These are phyloP conservation scores for Drosophila hydei DNA, from an alignment of 1,140 invertebrate species.

Conservation along the genomic window DNA sequence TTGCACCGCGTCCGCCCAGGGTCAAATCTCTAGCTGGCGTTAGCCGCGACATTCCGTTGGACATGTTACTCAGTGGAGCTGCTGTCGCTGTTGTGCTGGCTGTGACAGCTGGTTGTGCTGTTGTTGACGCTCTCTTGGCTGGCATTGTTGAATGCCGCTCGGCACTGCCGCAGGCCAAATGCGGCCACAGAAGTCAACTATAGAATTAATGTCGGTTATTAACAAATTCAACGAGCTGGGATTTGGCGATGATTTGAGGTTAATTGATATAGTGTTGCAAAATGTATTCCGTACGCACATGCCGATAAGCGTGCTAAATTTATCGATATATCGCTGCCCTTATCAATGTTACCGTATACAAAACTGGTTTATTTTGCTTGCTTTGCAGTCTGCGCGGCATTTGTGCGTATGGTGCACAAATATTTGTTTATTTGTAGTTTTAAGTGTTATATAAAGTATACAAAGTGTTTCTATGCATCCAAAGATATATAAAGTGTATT, in stretches of 20 bases:
- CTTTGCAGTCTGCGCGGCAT: not conserved
- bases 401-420: not conserved
- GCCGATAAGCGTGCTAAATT: slow-evolving; percentile 14
- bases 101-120: slow-evolving; percentile 23
- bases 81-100: slow-evolving; percentile 23
- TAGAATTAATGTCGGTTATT: slow-evolving; percentile 7
- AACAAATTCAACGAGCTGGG: slow-evolving; percentile 1
- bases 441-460: not conserved
- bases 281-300: slow-evolving; percentile 15
- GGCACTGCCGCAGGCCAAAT: slow-evolving; percentile 23
- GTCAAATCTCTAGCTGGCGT: slow-evolving; percentile 85
- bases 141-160: slow-evolving; percentile 48
- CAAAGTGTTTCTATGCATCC: not conserved
- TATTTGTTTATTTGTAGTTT: not conserved
- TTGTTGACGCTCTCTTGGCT: slow-evolving; percentile 53
- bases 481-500: not conserved
- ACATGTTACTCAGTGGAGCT: slow-evolving; percentile 26
- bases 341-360: not conserved
- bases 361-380: not conserved
- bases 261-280: slow-evolving; percentile 32
- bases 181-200: slow-evolving; percentile 14
- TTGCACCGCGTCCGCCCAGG: slow-evolving; percentile 82
- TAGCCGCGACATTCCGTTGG: slow-evolving; percentile 63
- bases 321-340: slow-evolving; percentile 1
- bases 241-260: slow-evolving; percentile 44